These are phyloP conservation scores for Dryobotodes eremita DNA, from an alignment of 2,888 invertebrate genomes.

Conservation along the genomic window DNA sequence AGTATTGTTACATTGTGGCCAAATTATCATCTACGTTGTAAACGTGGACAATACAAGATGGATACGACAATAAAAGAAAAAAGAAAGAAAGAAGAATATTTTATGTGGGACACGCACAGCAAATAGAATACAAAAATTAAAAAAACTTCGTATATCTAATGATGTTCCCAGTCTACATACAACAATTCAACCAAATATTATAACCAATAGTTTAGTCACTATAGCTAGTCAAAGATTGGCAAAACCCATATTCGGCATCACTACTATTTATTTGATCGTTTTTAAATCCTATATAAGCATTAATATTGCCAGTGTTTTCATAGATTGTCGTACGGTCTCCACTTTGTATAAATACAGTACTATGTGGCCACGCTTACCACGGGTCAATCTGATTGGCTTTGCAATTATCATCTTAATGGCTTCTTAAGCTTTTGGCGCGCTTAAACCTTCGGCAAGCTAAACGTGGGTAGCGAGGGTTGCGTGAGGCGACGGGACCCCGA, in stretches of 20 bases:
- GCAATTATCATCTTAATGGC: constrained; percentile 41
- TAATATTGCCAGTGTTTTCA: neutral
- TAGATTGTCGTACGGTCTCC: neutral
- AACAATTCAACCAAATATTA: neutral
- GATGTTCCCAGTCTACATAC: too few relatives aligned
- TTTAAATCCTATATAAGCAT: neutral
- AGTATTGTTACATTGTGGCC: constrained; percentile 25
- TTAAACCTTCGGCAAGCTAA: constrained; percentile 15
- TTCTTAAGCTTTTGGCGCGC: constrained; percentile 30
- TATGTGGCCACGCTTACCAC: constrained; percentile 23
- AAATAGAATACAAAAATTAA: too few relatives aligned
- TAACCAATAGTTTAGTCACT: too few relatives aligned
- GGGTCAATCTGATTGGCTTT: constrained; percentile 25
- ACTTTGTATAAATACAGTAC: constrained; percentile 4
- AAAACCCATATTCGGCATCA: too few relatives aligned
- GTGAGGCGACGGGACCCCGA: neutral
- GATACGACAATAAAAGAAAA: neutral
- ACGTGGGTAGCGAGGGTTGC: neutral
- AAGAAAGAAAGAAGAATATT: too few relatives aligned
- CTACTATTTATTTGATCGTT: neutral
- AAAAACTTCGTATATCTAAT: neutral
- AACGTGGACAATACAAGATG: constrained; percentile 13
- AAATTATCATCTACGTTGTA: constrained; percentile 52
- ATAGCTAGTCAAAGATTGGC: too few relatives aligned
- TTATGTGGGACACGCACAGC: too few relatives aligned